Evolutionary conservation across 2,797 vertebrate genomes (phyloP), one percentile per base, ranked within the genome.

Genomic region (Hydrolagus colliei): DNA sequence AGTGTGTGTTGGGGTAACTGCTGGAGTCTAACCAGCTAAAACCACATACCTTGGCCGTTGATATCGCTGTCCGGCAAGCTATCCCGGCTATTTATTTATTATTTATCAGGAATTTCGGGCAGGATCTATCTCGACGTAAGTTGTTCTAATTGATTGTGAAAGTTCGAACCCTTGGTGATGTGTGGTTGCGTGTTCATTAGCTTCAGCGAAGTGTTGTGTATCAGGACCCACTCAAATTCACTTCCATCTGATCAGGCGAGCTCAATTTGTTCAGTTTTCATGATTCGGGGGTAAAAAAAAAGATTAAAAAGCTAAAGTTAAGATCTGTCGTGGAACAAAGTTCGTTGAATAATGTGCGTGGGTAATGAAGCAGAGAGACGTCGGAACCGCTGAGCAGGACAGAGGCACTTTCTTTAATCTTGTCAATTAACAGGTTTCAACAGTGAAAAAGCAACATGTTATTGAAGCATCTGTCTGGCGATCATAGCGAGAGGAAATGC

Each of bases 361-460:
- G 32, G 20, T 71, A 84, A 71, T 84, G 65, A 71, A 84, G 79
- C 65, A 71, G 63, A 71, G 32, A 41, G 52, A 71, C 41, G 65
- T 84, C 68, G 79, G 71, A 52, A 20, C 75, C 59, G 75, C 52
- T n/a, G 41, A 77, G 61, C 6, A 6, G 11, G 79, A 84, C 27
- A 67, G 65, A 41, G 63, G 65, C 52, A 18, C 32, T 68, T 84
- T 67, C 79, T 84, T 71, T 71, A 8, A 84, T 71, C 79, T 84
- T 71, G 32, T 71, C 79, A 84, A 84, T 84, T 84, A 68, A 84
- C 32, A 41, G 65, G 11, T 84, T 84, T 67, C 65, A 41, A 84
- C 71, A 35, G 4, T 52, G 79, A 9, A 59, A 84, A 84, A 67
- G 18, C 52, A 67, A 84, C 71, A 68, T 84, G 16, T 84, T 84